These are phyloP conservation scores for Trichopria drosophilae DNA, from an alignment of 2,888 invertebrate species.

Conservation along the genomic window DNA sequence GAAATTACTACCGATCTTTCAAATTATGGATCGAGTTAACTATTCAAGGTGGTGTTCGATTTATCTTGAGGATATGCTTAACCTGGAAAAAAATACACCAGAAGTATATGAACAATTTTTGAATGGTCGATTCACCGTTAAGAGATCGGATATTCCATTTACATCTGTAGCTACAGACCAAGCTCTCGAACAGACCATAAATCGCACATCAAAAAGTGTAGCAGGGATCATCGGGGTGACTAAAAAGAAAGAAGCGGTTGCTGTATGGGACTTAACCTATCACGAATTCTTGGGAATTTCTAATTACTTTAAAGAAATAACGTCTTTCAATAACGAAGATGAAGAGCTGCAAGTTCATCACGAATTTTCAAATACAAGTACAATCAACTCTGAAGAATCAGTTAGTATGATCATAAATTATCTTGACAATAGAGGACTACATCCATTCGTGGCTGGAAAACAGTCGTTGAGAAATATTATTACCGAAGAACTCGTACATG, in stretches of 20 bases:
- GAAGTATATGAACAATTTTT: not conserved
- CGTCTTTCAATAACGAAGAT: not conserved
- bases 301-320: constrained; percentile 4
- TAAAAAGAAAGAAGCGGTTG: constrained; percentile 9
- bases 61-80: constrained; percentile 12
- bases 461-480: constrained; percentile 11
- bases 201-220: constrained; percentile 12
- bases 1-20: constrained; percentile 15
- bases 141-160: constrained; percentile 11
- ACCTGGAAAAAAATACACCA: not conserved
- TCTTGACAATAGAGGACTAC: not conserved
- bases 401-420: not conserved
- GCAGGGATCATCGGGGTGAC: constrained; percentile 18
- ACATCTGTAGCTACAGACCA: constrained; percentile 18
- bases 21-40: constrained; percentile 15
- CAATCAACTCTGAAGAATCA: not conserved
- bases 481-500: not conserved
- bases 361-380: not conserved
- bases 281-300: not conserved
- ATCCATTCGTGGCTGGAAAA: not conserved
- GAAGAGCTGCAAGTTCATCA: constrained; percentile 9
- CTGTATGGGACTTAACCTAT: constrained; percentile 7
- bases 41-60: constrained; percentile 15
- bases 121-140: constrained; percentile 2
- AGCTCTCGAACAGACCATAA: constrained; percentile 24